Conservation (phyloP, 1,140 invertebrate genomes). For the Schlechtendalia chinensis region DNA sequence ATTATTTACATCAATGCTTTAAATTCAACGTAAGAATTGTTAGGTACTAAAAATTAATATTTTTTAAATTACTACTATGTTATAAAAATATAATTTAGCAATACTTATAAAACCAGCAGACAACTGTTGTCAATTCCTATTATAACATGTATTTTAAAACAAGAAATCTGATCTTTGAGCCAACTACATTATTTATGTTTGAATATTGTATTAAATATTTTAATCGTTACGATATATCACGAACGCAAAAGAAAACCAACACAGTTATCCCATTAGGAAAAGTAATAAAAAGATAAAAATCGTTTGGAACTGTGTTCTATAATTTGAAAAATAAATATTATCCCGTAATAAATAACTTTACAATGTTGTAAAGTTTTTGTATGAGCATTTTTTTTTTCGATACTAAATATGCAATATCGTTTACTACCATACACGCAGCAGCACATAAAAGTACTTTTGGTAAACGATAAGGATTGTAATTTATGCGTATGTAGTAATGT, state of each 20-base stretch:
- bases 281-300: constrained; percentile 31
- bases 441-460: background rate
- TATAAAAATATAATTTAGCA: no score
- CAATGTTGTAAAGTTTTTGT: constrained; percentile 10
- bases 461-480: background rate
- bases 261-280: background rate
- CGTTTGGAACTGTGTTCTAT: background rate
- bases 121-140: background rate
- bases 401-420: background rate
- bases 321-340: constrained; percentile 7
- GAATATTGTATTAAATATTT: background rate
- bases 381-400: background rate
- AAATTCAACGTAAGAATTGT: background rate
- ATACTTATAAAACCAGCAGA: no score
- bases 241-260: background rate
- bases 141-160: background rate
- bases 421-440: background rate
- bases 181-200: background rate
- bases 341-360: constrained; percentile 13
- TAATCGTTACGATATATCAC: background rate
- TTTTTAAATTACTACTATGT: no score
- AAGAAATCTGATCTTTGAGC: background rate
- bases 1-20: background rate
- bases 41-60: no score
- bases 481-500: background rate